Evolutionary conservation across 2,113 vertebrate species (phyloP).

Genomic region (Scophthalmus maximus): DNA sequence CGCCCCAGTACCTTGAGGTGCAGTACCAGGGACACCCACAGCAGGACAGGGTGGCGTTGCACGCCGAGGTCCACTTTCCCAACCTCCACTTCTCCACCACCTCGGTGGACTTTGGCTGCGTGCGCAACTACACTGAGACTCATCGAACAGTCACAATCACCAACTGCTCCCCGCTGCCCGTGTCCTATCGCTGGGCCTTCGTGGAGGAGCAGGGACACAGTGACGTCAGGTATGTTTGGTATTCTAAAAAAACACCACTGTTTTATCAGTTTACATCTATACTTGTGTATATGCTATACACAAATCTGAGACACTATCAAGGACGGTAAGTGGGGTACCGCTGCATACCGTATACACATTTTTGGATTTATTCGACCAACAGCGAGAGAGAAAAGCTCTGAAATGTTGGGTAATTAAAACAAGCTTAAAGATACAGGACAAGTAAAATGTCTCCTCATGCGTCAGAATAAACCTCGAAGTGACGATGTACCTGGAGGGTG

Average conservation of each 20-base stretch:
- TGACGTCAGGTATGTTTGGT: conserved; percentile 80
- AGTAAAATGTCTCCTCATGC: too few species aligned
- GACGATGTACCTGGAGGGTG: too few species aligned
- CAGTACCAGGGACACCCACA: conserved; percentile 84
- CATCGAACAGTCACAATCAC: conserved; percentile 78
- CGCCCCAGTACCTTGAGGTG: conserved; percentile 78
- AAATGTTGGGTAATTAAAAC: not conserved
- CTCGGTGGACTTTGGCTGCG: conserved; percentile 88
- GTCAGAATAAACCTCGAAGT: too few species aligned
- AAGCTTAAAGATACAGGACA: not conserved
- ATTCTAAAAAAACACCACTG: not conserved
- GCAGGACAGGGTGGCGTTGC: conserved; percentile 77
- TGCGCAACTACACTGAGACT: conserved; percentile 83
- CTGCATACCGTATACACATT: not conserved
- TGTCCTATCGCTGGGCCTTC: conserved; percentile 88
- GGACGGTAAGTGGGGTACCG: not conserved
- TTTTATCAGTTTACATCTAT: too few species aligned
- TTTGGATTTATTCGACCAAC: too few species aligned
- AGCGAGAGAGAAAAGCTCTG: too few species aligned
- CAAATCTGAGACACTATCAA: not conserved
- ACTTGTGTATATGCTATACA: too few species aligned
- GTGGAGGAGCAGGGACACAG: conserved; percentile 37
- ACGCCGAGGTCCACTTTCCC: conserved; percentile 86
- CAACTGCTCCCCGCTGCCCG: conserved; percentile 85
- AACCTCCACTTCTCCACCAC: conserved; percentile 85